Evolutionary conservation across 2,888 invertebrate species (phyloP).

Genomic region (Xylocampa areola): DNA sequence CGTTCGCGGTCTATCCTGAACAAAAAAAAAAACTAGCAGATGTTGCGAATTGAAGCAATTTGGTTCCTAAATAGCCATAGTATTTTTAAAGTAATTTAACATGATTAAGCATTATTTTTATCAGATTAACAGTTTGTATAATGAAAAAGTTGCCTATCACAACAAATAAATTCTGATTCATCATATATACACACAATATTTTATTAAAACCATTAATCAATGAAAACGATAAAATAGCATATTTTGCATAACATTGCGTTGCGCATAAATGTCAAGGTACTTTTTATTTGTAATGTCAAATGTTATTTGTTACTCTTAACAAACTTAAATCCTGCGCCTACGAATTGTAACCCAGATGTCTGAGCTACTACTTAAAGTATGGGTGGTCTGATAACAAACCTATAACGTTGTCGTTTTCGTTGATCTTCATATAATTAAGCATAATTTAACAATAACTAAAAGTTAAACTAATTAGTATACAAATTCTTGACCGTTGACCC

Average conservation of each 20-base stretch:
- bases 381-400: conserved; percentile 16
- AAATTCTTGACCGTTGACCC: conserved; percentile 20
- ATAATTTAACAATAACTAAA: conserved; percentile 5
- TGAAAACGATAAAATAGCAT: neutral
- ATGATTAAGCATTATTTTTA: too few species aligned
- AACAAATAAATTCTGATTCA: neutral
- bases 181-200: neutral
- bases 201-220: conserved; percentile 7
- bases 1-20: too few species aligned
- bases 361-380: neutral
- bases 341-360: neutral
- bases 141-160: too few species aligned
- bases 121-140: too few species aligned
- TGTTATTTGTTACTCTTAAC: too few species aligned
- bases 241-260: neutral
- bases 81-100: too few species aligned
- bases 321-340: neutral
- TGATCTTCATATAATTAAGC: conserved; percentile 8
- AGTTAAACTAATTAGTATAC: conserved; percentile 9
- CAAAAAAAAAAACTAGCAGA: too few species aligned
- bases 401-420: neutral
- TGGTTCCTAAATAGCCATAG: too few species aligned
- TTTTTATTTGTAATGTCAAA: too few species aligned
- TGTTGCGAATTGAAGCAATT: too few species aligned
- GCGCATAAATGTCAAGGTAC: too few species aligned